Evolutionary conservation across 2,888 invertebrate genomes (phyloP).

Genomic region (Agriopis leucophaearia): DNA sequence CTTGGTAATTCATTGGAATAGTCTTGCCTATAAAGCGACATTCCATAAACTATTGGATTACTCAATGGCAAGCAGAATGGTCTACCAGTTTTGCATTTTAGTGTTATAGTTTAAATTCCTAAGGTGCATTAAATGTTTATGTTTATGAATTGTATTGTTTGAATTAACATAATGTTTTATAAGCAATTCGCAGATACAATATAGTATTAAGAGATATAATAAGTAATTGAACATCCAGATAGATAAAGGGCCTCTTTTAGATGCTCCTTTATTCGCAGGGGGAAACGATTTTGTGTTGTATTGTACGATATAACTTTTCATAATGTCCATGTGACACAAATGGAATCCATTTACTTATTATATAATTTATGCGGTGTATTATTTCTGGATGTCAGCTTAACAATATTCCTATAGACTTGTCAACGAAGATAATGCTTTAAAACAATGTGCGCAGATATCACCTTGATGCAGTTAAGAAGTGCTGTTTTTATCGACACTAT

Average conservation of each 20-base stretch:
- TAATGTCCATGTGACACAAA: background rate
- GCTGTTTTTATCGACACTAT: slow-evolving; percentile 11
- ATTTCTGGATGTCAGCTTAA: slow-evolving; percentile 7
- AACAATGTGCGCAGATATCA: slow-evolving; percentile 35
- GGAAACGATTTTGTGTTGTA: background rate
- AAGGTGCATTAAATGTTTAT: slow-evolving; percentile 13
- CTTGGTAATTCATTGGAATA: slow-evolving; percentile 39
- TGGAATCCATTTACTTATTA: background rate
- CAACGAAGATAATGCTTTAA: slow-evolving; percentile 33
- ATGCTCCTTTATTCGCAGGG: background rate
- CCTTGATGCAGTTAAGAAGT: slow-evolving; percentile 41
- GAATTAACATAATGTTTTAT: slow-evolving; percentile 10
- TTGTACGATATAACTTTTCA: background rate
- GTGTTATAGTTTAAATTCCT: slow-evolving; percentile 26
- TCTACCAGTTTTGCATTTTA: slow-evolving; percentile 11
- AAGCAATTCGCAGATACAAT: slow-evolving; percentile 8
- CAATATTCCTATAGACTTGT: slow-evolving; percentile 35
- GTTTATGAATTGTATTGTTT: slow-evolving; percentile 2
- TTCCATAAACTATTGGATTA: slow-evolving; percentile 43
- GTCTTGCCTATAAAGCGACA: slow-evolving; percentile 37
- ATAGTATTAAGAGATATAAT: slow-evolving; percentile 9
- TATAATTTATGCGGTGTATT: background rate
- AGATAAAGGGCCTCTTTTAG: slow-evolving; percentile 15
- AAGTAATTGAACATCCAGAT: slow-evolving; percentile 8
- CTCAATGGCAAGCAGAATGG: slow-evolving; percentile 37